Evolutionary conservation across 2,113 vertebrate species (phyloP).

Genomic region (Bagarius yarrelli): DNA sequence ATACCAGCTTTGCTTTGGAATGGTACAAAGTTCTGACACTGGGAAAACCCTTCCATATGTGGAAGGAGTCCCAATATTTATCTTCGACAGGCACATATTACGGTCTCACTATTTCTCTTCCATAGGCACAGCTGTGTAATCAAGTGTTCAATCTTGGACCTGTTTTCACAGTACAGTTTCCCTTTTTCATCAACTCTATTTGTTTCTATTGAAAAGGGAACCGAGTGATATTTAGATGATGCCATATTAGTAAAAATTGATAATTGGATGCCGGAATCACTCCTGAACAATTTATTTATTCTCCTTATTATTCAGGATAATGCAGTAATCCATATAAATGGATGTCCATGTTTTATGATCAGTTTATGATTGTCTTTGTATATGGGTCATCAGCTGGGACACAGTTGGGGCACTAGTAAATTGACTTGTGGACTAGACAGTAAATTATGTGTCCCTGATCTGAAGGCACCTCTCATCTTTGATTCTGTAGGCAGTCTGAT

Average conservation of each 20-base stretch:
- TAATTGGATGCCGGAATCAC: constrained; percentile 55
- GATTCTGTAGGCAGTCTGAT: constrained; percentile 45
- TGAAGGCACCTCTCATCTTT: constrained; percentile 38
- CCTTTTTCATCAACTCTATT: constrained; percentile 60
- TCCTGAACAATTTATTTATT: constrained; percentile 21
- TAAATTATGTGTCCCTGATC: constrained; percentile 28
- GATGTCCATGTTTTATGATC: background rate
- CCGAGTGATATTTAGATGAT: background rate
- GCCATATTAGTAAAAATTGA: constrained; percentile 58
- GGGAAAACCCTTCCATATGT: background rate
- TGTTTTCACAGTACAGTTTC: constrained; percentile 61
- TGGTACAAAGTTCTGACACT: background rate
- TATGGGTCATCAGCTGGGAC: constrained; percentile 40
- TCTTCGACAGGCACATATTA: constrained; percentile 37
- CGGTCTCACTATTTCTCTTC: constrained; percentile 48
- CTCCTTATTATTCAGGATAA: constrained; percentile 4
- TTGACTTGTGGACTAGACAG: constrained; percentile 8
- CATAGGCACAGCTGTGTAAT: constrained; percentile 68
- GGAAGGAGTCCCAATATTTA: background rate
- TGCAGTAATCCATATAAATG: constrained; percentile 40
- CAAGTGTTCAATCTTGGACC: constrained; percentile 63
- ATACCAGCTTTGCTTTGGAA: background rate
- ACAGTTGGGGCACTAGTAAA: background rate
- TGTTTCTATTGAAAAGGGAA: background rate
- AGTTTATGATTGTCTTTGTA: constrained; percentile 24